Percentiles rank a stretch among this genome's conserved stretches.
phyloP scores from a whole-genome alignment of 2,797 vertebrate species.

The Neosilurus hyrtlii region DNA sequence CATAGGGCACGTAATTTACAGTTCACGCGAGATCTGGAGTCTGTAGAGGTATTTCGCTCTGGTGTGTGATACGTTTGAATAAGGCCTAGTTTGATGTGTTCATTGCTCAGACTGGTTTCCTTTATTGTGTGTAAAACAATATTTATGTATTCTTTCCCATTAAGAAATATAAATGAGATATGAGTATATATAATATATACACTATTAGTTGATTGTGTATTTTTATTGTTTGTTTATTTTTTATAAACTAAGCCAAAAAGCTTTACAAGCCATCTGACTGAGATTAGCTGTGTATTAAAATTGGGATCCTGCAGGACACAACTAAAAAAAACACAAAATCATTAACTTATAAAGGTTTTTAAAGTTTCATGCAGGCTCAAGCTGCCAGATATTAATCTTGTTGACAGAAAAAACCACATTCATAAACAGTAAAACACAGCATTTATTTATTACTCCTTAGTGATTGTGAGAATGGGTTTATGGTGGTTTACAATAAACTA shows the following conservation, averaged over 20 bases:
- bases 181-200: no score
- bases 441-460: neutral
- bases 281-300: neutral
- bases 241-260: neutral
- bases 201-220: neutral
- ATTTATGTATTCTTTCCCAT: neutral
- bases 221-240: neutral
- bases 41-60: no score
- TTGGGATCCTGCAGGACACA: neutral
- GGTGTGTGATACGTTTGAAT: no score
- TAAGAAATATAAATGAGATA: neutral
- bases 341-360: neutral
- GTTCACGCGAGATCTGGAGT: no score
- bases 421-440: neutral
- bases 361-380: neutral
- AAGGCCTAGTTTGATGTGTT: no score
- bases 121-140: neutral
- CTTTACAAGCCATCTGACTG: neutral
- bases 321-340: neutral
- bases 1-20: no score
- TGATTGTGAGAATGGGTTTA: neutral
- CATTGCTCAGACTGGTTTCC: no score
- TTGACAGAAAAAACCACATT: neutral
- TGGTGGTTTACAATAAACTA: neutral
- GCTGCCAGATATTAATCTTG: neutral